Evolutionary conservation across 2,113 vertebrate species (phyloP).

Genomic region (Chaenocephalus aceratus): DNA sequence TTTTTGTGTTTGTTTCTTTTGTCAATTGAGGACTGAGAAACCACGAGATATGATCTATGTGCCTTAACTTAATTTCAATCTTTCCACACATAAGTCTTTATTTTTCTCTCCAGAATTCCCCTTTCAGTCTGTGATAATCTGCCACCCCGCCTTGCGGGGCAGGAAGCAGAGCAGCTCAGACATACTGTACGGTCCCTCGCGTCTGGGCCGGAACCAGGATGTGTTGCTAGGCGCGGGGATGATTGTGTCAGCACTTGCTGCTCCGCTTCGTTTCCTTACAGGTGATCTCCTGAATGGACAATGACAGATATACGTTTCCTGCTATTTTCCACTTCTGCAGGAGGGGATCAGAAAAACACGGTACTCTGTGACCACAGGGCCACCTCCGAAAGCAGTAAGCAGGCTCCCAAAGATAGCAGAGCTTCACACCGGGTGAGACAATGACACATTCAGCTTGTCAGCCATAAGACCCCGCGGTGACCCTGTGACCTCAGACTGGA

Average conservation of each 20-base stretch:
- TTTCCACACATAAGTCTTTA: conserved; percentile 46
- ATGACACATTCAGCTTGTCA: conserved; percentile 60
- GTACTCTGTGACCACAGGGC: conserved; percentile 60
- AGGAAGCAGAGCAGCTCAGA: conserved; percentile 78
- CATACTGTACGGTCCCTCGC: conserved; percentile 81
- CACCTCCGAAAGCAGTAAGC: conserved; percentile 56
- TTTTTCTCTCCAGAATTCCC: conserved; percentile 71
- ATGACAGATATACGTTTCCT: conserved; percentile 87
- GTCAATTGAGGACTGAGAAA: background rate
- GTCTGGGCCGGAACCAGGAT: conserved; percentile 85
- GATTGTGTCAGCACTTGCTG: conserved; percentile 86
- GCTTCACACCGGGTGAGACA: conserved; percentile 49
- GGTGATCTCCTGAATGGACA: conserved; percentile 86
- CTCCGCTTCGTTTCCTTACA: conserved; percentile 84
- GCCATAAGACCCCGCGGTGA: conserved; percentile 60
- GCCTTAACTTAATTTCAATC: conserved; percentile 40
- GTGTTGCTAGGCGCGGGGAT: conserved; percentile 84
- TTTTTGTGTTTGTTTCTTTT: conserved; percentile 29
- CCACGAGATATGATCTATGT: conserved; percentile 29
- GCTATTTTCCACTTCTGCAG: conserved; percentile 81
- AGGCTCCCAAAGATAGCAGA: conserved; percentile 58
- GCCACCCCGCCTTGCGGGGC: conserved; percentile 60
- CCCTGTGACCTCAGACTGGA: conserved; percentile 51
- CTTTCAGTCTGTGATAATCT: conserved; percentile 72
- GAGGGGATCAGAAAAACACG: conserved; percentile 77